Evolutionary conservation across 2,888 invertebrate genomes (phyloP).

Genomic region (Tryphoninae sp.): DNA sequence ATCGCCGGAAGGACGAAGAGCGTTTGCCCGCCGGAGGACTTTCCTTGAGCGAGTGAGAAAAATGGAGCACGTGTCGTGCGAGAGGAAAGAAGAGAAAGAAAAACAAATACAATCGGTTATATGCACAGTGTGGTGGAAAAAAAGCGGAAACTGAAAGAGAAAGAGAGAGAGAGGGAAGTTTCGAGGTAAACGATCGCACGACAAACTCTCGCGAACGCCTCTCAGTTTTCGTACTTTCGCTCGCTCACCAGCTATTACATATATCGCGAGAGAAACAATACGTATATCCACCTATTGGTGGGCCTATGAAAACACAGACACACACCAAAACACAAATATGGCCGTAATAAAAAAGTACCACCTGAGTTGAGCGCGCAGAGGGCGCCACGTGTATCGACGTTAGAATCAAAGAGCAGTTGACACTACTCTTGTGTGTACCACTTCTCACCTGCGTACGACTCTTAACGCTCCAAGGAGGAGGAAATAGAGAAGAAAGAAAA

Average conservation of each 20-base stretch:
- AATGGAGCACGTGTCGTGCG: neutral
- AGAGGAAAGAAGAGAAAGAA: slow-evolving; percentile 18
- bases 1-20: slow-evolving; percentile 43
- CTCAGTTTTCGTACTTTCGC: slow-evolving; percentile 60
- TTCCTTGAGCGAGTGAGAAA: slow-evolving; percentile 32
- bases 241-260: slow-evolving; percentile 23
- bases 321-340: no score
- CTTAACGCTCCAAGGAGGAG: slow-evolving; percentile 26
- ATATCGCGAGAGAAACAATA: neutral
- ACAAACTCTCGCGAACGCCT: slow-evolving; percentile 28
- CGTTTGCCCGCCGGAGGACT: slow-evolving; percentile 23
- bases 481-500: slow-evolving; percentile 45
- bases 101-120: slow-evolving; percentile 5
- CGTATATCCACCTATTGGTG: neutral
- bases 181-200: slow-evolving; percentile 20
- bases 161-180: slow-evolving; percentile 15
- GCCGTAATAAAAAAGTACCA: no score
- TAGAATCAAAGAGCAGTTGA: neutral
- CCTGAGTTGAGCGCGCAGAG: no score
- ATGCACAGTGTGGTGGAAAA: slow-evolving; percentile 21
- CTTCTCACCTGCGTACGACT: slow-evolving; percentile 14
- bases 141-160: slow-evolving; percentile 23
- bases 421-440: neutral
- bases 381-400: neutral
- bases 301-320: no score